Conservation (phyloP, 2,888 invertebrate genomes). For the Cheilosia impressa region DNA sequence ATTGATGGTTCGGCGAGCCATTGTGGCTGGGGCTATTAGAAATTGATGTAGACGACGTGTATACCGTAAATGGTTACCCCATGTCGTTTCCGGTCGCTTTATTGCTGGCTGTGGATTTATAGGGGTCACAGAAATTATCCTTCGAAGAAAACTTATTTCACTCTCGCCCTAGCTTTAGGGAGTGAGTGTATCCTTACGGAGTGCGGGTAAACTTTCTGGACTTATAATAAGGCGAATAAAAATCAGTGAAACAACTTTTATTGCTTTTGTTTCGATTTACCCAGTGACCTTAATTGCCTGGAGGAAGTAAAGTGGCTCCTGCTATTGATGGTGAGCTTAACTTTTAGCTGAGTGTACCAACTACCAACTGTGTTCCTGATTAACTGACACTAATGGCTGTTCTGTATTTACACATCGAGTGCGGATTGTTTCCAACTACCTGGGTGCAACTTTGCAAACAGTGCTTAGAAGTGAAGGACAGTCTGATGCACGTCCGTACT, state of each 20-base stretch:
- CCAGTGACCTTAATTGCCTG: constrained; percentile 35
- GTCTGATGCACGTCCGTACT: too few species aligned
- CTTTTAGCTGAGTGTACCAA: not conserved
- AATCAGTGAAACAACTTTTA: constrained; percentile 29
- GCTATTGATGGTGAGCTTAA: constrained; percentile 27
- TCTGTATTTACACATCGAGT: not conserved
- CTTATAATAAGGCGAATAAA: constrained; percentile 17
- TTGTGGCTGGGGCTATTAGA: constrained; percentile 44
- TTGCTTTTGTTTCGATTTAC: constrained; percentile 31
- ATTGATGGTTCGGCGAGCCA: constrained; percentile 59
- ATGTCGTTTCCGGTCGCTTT: constrained; percentile 52
- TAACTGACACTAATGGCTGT: not conserved
- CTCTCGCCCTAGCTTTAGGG: not conserved
- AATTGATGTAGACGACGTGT: constrained; percentile 32
- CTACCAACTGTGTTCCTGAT: too few species aligned
- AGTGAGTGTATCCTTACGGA: not conserved
- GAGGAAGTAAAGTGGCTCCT: constrained; percentile 17
- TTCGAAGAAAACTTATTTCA: constrained; percentile 14
- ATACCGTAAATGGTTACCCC: constrained; percentile 48
- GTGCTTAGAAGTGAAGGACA: too few species aligned
- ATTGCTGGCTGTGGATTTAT: constrained; percentile 56
- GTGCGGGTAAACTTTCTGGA: not conserved
- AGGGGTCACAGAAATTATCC: constrained; percentile 38
- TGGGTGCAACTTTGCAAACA: too few species aligned
- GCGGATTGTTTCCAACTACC: too few species aligned